These are phyloP conservation scores for Caenorhabditis sinica DNA, from an alignment of 2,888 invertebrate species.

Conservation along the genomic window DNA sequence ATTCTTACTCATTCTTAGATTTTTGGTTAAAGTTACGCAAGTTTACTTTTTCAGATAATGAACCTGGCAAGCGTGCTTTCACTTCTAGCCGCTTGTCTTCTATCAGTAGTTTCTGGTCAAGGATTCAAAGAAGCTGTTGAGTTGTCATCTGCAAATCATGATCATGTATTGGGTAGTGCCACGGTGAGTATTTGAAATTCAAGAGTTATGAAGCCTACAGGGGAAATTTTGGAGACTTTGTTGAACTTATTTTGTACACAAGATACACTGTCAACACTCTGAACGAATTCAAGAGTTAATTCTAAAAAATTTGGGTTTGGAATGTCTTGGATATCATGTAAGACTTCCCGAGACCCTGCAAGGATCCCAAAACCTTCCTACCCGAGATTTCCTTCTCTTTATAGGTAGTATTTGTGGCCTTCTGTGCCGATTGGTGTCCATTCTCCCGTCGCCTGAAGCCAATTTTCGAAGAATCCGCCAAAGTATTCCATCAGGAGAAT, in stretches of 20 bases:
- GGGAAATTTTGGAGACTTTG: no score
- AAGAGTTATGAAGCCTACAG: background rate
- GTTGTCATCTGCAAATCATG: constrained; percentile 79
- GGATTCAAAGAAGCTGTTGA: constrained; percentile 69
- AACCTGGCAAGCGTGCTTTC: constrained; percentile 55
- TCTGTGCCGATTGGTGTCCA: constrained; percentile 99
- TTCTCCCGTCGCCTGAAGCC: constrained; percentile 98
- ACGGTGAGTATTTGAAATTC: constrained; percentile 72
- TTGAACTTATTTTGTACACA: no score
- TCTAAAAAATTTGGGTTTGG: no score
- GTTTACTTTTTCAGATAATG: constrained; percentile 51
- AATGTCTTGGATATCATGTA: no score
- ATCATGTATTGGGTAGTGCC: constrained; percentile 77
- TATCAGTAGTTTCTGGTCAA: constrained; percentile 27
- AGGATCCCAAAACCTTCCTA: background rate
- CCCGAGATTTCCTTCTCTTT: constrained; percentile 8
- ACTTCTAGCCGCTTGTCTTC: constrained; percentile 35
- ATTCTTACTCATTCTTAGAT: no score
- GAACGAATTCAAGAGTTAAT: no score
- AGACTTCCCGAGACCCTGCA: background rate
- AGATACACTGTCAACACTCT: no score
- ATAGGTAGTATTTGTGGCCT: constrained; percentile 98
- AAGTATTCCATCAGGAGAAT: constrained; percentile 83
- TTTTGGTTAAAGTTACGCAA: constrained; percentile 2
- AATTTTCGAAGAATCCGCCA: constrained; percentile 96